These are phyloP conservation scores for Chloropsis hardwickii DNA, from an alignment of 2,113 vertebrate species.

Conservation along the genomic window DNA sequence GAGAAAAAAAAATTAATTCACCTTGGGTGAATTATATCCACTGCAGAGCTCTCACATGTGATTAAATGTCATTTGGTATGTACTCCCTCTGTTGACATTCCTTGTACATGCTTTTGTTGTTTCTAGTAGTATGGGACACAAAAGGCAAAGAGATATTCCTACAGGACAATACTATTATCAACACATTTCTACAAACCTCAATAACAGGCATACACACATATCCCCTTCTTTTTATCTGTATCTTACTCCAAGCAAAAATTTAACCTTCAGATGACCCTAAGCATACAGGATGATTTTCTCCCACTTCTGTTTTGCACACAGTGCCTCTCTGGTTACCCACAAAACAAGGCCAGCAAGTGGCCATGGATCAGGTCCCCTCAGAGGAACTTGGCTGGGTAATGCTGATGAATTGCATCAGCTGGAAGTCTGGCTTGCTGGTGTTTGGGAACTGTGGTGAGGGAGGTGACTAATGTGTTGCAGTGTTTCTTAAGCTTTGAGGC, in stretches of 20 bases:
- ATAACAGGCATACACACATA: accelerated
- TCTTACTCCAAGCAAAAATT: neutral
- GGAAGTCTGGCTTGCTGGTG: conserved; percentile 8
- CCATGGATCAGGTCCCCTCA: neutral
- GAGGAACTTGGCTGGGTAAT: neutral
- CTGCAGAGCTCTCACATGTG: neutral
- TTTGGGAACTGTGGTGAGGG: conserved; percentile 41
- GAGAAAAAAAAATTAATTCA: neutral
- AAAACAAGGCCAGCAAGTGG: neutral
- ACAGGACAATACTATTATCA: neutral
- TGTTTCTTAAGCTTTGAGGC: conserved; percentile 40
- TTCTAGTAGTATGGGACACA: neutral
- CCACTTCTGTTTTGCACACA: neutral
- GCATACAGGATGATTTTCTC: neutral
- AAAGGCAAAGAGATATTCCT: neutral
- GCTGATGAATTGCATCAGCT: conserved; percentile 41
- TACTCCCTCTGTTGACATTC: neutral
- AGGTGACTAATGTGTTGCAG: conserved; percentile 52
- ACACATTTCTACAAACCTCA: neutral
- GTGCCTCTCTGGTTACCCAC: neutral
- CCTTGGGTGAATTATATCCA: neutral
- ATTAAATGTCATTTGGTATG: neutral
- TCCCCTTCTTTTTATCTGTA: neutral
- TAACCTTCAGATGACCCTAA: neutral
- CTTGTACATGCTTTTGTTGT: neutral